These are phyloP conservation scores for Sebastes hubbsi DNA, from an alignment of 2,797 vertebrate species.

Conservation along the genomic window DNA sequence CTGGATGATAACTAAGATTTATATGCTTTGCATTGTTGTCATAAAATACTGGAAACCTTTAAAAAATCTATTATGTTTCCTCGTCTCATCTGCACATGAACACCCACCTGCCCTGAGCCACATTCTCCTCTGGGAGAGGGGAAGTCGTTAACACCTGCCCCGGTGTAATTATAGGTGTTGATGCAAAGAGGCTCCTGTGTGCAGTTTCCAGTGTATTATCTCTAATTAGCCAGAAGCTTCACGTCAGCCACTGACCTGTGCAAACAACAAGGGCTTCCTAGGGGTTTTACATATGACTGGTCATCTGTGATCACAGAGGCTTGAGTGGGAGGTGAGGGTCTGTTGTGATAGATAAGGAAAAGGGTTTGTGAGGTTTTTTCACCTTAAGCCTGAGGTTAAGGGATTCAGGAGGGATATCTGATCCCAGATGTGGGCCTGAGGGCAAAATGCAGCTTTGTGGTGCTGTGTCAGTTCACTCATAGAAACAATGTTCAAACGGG, in stretches of 20 bases:
- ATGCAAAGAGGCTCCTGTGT: constrained; percentile 59
- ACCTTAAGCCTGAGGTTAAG: constrained; percentile 26
- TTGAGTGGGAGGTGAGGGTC: constrained; percentile 10
- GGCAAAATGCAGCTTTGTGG: not conserved
- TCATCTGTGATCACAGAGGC: constrained; percentile 49
- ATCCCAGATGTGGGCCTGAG: not conserved
- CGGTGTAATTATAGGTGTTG: constrained; percentile 71
- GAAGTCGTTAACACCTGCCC: constrained; percentile 64
- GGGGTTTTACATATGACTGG: constrained; percentile 36
- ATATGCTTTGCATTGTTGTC: not conserved
- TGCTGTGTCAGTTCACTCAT: not conserved
- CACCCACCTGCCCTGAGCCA: constrained; percentile 26
- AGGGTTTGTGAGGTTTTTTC: not conserved
- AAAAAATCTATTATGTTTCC: not conserved
- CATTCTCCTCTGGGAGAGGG: constrained; percentile 59
- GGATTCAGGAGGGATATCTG: constrained; percentile 4
- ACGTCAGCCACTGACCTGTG: constrained; percentile 62
- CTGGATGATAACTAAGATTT: not conserved
- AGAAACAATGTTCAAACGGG: not conserved
- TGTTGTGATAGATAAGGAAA: constrained; percentile 26
- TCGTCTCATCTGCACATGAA: constrained; percentile 8
- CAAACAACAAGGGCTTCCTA: constrained; percentile 64
- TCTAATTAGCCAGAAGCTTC: constrained; percentile 72
- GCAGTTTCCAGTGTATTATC: constrained; percentile 68
- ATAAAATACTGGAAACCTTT: not conserved